phyloP scores from a whole-genome alignment of 2,888 invertebrate genomes.

The Dascillus cervinus region DNA sequence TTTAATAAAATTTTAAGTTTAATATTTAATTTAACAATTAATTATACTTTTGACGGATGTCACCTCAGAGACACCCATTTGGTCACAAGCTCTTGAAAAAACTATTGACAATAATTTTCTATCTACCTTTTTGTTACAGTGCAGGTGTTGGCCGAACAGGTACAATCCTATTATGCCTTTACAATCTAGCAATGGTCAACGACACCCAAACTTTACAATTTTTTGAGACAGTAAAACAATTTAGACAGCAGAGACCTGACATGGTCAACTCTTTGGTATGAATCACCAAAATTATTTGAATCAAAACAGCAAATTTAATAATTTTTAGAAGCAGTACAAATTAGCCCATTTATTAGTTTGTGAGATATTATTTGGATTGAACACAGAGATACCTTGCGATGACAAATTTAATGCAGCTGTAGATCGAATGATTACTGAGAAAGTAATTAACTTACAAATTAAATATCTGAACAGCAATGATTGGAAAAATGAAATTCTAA shows the following conservation, averaged over 20 bases:
- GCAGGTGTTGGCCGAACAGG: slow-evolving; percentile 54
- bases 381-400: slow-evolving; percentile 34
- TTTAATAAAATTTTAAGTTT: no score
- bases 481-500: slow-evolving; percentile 40
- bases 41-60: no score
- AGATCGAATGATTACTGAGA: slow-evolving; percentile 23
- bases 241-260: slow-evolving; percentile 31
- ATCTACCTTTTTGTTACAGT: no score
- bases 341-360: slow-evolving; percentile 40
- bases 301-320: neutral
- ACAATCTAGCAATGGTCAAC: slow-evolving; percentile 42
- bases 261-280: slow-evolving; percentile 33
- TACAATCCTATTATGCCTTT: slow-evolving; percentile 49
- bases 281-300: neutral
- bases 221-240: slow-evolving; percentile 24
- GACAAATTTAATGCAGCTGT: slow-evolving; percentile 24
- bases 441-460: slow-evolving; percentile 26
- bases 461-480: slow-evolving; percentile 30
- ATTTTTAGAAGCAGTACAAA: slow-evolving; percentile 36
- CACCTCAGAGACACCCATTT: no score
- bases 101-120: no score
- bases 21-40: no score
- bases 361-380: slow-evolving; percentile 36
- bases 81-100: no score
- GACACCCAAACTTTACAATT: slow-evolving; percentile 32